Evolutionary conservation across 2,113 vertebrate genomes (phyloP).

Genomic region (Brachypteracias leptosomus): DNA sequence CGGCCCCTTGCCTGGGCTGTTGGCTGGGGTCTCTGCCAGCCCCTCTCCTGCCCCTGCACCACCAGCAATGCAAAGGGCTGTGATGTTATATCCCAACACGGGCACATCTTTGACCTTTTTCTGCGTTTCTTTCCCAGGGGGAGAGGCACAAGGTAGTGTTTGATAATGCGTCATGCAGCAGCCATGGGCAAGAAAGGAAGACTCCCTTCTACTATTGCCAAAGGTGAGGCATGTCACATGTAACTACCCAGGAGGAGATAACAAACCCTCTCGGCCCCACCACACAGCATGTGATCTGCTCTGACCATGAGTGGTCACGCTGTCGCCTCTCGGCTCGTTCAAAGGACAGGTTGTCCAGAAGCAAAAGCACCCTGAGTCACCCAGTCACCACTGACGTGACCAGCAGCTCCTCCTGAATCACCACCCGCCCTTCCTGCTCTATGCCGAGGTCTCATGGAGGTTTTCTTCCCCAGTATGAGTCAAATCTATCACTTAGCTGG

Average conservation of each 20-base stretch:
- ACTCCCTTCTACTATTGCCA: neutral
- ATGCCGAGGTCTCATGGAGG: neutral
- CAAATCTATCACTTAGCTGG: neutral
- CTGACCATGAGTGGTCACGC: neutral
- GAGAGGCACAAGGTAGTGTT: neutral
- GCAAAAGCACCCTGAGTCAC: neutral
- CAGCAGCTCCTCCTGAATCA: constrained; percentile 23
- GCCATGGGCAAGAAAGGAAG: neutral
- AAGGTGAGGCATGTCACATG: neutral
- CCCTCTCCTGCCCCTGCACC: neutral
- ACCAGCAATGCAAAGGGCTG: neutral
- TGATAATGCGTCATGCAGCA: neutral
- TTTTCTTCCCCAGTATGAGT: neutral
- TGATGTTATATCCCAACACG: neutral
- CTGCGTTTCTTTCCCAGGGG: neutral
- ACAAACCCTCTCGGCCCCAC: neutral
- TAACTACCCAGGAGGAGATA: neutral
- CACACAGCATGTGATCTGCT: neutral
- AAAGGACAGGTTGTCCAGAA: neutral
- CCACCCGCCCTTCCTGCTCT: neutral
- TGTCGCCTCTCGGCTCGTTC: neutral
- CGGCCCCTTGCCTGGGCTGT: neutral
- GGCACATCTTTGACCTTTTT: neutral
- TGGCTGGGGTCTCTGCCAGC: neutral
- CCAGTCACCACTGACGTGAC: neutral